Conservation (phyloP, 1,140 invertebrate genomes). For the Papilio polytes region DNA sequence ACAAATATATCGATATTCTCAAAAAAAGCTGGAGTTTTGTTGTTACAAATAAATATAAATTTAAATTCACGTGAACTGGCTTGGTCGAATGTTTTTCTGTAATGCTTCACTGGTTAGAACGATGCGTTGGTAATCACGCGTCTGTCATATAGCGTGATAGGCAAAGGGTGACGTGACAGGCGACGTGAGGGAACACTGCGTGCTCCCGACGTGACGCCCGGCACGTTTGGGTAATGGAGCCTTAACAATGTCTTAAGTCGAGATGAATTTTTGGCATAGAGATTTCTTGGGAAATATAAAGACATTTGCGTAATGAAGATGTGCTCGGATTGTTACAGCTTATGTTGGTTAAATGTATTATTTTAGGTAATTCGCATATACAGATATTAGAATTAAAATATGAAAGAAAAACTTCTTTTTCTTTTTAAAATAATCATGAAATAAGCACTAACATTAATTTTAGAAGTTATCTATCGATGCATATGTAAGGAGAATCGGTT, state of each 20-base stretch:
- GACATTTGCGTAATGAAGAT: conserved; percentile 15
- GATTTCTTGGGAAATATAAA: conserved; percentile 13
- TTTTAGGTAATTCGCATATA: neutral
- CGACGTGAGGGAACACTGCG: conserved; percentile 30
- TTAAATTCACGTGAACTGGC: conserved; percentile 38
- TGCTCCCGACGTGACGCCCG: conserved; percentile 27
- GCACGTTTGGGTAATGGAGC: conserved; percentile 39
- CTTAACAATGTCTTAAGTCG: conserved; percentile 34
- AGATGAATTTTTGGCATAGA: conserved; percentile 22
- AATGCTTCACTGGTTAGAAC: conserved; percentile 44
- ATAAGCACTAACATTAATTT: too few relatives aligned
- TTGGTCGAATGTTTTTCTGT: conserved; percentile 25
- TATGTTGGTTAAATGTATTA: conserved; percentile 2
- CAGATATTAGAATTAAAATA: too few relatives aligned
- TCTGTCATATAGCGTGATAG: conserved; percentile 48
- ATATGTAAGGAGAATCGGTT: too few relatives aligned
- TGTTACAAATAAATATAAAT: conserved; percentile 42
- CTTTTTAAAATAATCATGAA: too few relatives aligned
- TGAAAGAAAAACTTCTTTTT: too few relatives aligned
- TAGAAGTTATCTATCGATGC: too few relatives aligned
- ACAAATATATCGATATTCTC: neutral
- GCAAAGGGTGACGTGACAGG: conserved; percentile 42
- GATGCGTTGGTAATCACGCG: conserved; percentile 46
- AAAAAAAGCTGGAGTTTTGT: neutral
- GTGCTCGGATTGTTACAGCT: neutral